Evolutionary conservation across 2,888 invertebrate genomes (phyloP), one percentile per base, ranked within the genome.

Genomic region (Bellardia bayeri): DNA sequence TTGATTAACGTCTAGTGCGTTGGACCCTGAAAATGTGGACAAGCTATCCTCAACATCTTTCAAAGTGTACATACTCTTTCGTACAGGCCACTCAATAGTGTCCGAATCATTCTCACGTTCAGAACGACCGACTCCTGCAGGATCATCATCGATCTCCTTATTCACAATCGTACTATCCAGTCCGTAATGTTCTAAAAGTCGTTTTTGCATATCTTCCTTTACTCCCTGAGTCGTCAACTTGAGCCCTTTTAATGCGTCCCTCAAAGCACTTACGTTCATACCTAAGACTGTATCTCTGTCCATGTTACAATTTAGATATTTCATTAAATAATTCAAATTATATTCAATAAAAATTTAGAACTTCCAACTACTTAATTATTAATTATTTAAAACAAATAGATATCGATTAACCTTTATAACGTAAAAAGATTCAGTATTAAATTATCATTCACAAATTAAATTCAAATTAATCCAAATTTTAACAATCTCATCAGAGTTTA

Each of bases 31-130:
- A 64, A 76, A 76, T 3, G 16, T 63, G 8, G 64, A 33, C n/a
- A 76, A 76, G 16, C 58, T 58, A 40, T 76, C 76, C 33, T 76
- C 76, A 30, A 76, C 42, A 30, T 76, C 76, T 23, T 30, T n/a
- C 14, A 76, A 63, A 23, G 76, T 76, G n/a, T 45, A 68, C 16
- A 45, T 30, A 54, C n/a, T 54, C 40, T 40, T 8, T 8, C 2
- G 40, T 40, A 14, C 68, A 14, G 68, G 68, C 66, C 11, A 4
- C 23, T 23, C 23, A 13, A 2, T 23, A 8, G 5, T 11, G 11
- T 3, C 64, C 42, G 64, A 7, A 64, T 37, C 37, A 37, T 42
- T 42, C 3, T 7, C 3, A 66, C 9, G 23, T 23, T 23, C 16
- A 66, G 66, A 23, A 42, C 42, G 23, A 45, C 8, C n/a, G 37